phyloP scores from a whole-genome alignment of 2,888 invertebrate species.

The Drosophila anceps region DNA sequence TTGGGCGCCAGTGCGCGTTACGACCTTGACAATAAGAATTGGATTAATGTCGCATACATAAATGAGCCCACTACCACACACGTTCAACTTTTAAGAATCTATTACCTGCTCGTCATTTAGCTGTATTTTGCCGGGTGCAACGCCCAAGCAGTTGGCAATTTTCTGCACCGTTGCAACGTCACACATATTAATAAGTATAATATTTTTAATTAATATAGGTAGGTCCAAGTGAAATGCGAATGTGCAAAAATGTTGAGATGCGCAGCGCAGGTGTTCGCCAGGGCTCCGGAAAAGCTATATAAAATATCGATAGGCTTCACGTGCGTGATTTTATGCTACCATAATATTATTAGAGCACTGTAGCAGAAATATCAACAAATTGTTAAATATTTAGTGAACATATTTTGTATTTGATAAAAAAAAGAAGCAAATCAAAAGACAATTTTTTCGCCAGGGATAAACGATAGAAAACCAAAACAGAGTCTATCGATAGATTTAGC shows the following conservation, averaged over 20 bases:
- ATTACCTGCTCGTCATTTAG: conserved; percentile 86
- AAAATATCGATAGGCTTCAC: conserved; percentile 16
- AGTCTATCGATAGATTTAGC: conserved; percentile 18
- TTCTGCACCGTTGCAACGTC: conserved; percentile 85
- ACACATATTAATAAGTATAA: conserved; percentile 73
- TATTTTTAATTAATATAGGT: conserved; percentile 17
- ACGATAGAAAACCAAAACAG: neutral
- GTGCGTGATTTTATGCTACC: conserved; percentile 1
- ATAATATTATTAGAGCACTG: conserved; percentile 50
- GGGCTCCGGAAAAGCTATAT: conserved; percentile 27
- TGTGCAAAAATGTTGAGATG: conserved; percentile 41
- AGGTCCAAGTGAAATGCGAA: conserved; percentile 25
- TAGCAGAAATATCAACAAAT: conserved; percentile 58
- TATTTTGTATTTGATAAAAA: neutral
- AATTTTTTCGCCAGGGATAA: conserved; percentile 26
- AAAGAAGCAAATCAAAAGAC: neutral
- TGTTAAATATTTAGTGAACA: neutral
- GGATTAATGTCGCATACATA: conserved; percentile 37
- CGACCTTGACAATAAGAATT: conserved; percentile 84
- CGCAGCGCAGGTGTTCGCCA: conserved; percentile 28
- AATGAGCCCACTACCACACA: neutral
- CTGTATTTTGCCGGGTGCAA: conserved; percentile 86
- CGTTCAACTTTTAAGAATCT: neutral
- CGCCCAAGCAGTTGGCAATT: conserved; percentile 87
- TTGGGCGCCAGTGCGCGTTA: conserved; percentile 85